Percentiles rank a stretch among this genome's conserved stretches.
phyloP scores from a whole-genome alignment of 30 jellyfish, hydroid and myxozoan species.

The Hydractinia symbiolongicarpus region DNA sequence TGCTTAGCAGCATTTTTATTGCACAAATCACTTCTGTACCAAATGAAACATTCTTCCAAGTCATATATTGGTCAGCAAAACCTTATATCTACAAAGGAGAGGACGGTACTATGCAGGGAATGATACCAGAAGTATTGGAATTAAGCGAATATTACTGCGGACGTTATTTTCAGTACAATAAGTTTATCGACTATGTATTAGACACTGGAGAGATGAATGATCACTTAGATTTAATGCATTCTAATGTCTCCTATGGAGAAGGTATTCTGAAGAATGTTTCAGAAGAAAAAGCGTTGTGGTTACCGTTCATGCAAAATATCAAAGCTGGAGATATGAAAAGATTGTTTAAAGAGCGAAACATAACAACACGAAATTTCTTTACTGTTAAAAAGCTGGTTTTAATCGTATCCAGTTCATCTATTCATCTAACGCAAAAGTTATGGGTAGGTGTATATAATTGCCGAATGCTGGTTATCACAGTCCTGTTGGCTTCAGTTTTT shows the following conservation, averaged over 20 bases:
- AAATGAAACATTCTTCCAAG: neutral
- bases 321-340: neutral
- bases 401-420: neutral
- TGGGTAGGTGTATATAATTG: neutral
- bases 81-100: neutral
- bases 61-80: neutral
- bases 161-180: neutral
- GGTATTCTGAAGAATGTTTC: neutral
- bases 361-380: neutral
- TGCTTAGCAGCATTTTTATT: too few species aligned
- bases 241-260: neutral
- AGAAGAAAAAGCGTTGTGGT: neutral
- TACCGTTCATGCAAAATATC: conserved; percentile 2
- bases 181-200: neutral
- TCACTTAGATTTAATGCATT: neutral
- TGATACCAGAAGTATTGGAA: neutral
- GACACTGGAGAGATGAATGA: neutral
- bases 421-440: neutral
- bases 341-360: neutral
- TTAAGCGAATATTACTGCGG: neutral
- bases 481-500: neutral
- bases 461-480: neutral
- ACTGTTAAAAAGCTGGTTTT: neutral
- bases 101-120: neutral
- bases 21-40: too few species aligned